phyloP scores from a whole-genome alignment of 2,888 invertebrate species.

The Melanophora roralis region DNA sequence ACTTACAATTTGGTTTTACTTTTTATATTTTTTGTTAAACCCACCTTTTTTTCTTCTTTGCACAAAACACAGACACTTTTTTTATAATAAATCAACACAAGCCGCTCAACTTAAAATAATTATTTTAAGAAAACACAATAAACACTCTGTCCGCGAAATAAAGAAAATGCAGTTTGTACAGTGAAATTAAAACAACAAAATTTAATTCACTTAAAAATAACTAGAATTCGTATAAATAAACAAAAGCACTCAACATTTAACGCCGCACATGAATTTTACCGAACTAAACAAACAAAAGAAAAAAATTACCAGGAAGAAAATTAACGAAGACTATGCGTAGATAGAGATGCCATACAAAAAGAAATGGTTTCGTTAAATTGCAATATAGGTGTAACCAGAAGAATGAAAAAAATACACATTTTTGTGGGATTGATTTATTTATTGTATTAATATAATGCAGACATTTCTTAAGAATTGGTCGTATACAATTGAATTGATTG shows the following conservation, averaged over 20 bases:
- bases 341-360: slow-evolving; percentile 17
- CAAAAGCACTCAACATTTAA: slow-evolving; percentile 38
- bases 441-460: no score
- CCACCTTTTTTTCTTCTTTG: slow-evolving; percentile 19
- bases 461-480: no score
- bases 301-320: slow-evolving; percentile 21
- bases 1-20: neutral
- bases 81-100: neutral
- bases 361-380: slow-evolving; percentile 1
- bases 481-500: no score
- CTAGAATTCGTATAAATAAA: slow-evolving; percentile 22
- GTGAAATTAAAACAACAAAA: slow-evolving; percentile 33
- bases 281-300: slow-evolving; percentile 52
- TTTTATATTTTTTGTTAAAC: slow-evolving; percentile 14
- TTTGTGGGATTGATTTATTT: no score
- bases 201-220: slow-evolving; percentile 32
- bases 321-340: slow-evolving; percentile 19
- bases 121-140: neutral
- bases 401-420: no score
- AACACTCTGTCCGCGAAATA: neutral
- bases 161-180: neutral
- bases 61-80: slow-evolving; percentile 11
- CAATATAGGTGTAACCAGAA: neutral
- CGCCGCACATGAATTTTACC: slow-evolving; percentile 45
- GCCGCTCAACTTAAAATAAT: neutral